A percentile compares a stretch with the other conserved stretches of the same genome.
phyloP scores from a whole-genome alignment of 1,140 invertebrate species.

The Euura saliciscinereae region DNA sequence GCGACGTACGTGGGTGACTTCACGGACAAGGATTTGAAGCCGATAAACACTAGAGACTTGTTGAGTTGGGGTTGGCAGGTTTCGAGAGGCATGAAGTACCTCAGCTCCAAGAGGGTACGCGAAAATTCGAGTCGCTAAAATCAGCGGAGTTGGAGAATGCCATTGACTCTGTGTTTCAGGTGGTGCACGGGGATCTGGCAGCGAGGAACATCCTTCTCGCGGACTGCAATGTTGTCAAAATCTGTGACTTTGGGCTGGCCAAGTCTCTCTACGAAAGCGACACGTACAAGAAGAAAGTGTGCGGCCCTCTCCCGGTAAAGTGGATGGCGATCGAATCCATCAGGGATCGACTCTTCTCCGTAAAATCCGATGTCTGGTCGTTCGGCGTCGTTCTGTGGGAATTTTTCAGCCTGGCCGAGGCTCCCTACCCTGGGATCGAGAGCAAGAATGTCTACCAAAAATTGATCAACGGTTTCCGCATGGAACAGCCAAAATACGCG shows the following conservation, averaged over 20 bases:
- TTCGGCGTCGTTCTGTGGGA: constrained; percentile 95
- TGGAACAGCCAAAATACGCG: constrained; percentile 83
- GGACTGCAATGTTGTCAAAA: constrained; percentile 89
- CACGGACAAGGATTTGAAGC: constrained; percentile 66
- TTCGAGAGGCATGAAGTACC: constrained; percentile 94
- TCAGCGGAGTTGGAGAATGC: too few relatives aligned
- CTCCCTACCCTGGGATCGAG: constrained; percentile 86
- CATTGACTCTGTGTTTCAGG: constrained; percentile 49
- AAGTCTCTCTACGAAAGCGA: constrained; percentile 89
- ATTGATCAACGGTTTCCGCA: constrained; percentile 82
- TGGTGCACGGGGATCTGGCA: constrained; percentile 94
- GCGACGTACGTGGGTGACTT: constrained; percentile 76
- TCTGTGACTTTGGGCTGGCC: constrained; percentile 96
- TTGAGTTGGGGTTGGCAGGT: constrained; percentile 93
- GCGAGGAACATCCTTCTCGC: constrained; percentile 94
- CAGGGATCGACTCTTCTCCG: constrained; percentile 80
- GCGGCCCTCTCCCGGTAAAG: constrained; percentile 79
- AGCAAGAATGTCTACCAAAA: constrained; percentile 75
- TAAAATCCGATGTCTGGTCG: constrained; percentile 92
- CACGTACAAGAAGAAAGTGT: constrained; percentile 91
- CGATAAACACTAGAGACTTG: constrained; percentile 80
- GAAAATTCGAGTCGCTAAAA: neutral
- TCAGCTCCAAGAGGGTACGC: constrained; percentile 81
- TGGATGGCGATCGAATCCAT: constrained; percentile 87
- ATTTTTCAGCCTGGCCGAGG: constrained; percentile 86